Percentiles rank a stretch among this genome's conserved stretches.
Evolutionary conservation across 92 coral and sea anemone species (phyloP).

Genomic region (Scolanthus callimorphus): DNA sequence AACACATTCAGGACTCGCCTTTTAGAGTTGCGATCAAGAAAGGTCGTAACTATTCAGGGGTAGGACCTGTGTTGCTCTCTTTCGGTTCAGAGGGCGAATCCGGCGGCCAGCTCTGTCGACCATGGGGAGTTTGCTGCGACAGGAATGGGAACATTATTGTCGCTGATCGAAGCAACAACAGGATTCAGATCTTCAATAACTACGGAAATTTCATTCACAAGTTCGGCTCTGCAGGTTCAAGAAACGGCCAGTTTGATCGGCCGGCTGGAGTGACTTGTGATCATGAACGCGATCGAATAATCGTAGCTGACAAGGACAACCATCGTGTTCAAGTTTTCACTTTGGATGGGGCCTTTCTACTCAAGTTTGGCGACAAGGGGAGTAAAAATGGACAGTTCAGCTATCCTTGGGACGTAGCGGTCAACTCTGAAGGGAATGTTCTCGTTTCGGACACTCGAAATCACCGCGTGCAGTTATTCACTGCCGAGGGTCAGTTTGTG

Average conservation of each 20-base stretch:
- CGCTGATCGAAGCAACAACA: slow-evolving; percentile 98
- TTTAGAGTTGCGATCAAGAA: slow-evolving; percentile 89
- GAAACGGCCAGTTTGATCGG: slow-evolving; percentile 99
- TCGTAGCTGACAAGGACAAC: slow-evolving; percentile 98
- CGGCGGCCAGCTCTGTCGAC: slow-evolving; percentile 97
- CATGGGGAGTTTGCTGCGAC: slow-evolving; percentile 99
- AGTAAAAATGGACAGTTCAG: slow-evolving; percentile 97
- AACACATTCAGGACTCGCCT: slow-evolving; percentile 92
- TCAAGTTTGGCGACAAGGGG: slow-evolving; percentile 98
- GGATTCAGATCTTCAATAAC: slow-evolving; percentile 95
- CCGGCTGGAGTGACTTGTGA: slow-evolving; percentile 99
- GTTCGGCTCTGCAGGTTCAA: slow-evolving; percentile 99
- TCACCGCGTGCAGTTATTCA: slow-evolving; percentile 95
- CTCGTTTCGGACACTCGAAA: slow-evolving; percentile 99
- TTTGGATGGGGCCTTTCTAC: slow-evolving; percentile 83
- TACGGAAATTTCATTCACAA: slow-evolving; percentile 98
- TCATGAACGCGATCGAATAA: slow-evolving; percentile 72
- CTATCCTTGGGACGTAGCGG: slow-evolving; percentile 99
- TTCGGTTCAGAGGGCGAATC: slow-evolving; percentile 98
- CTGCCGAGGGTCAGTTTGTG: slow-evolving; percentile 82
- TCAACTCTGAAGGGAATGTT: slow-evolving; percentile 83
- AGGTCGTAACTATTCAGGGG: slow-evolving; percentile 93
- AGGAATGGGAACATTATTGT: slow-evolving; percentile 88
- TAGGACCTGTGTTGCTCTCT: slow-evolving; percentile 80
- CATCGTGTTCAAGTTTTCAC: slow-evolving; percentile 92